Evolutionary conservation across 2,888 invertebrate genomes (phyloP).

Genomic region (Labia minor): DNA sequence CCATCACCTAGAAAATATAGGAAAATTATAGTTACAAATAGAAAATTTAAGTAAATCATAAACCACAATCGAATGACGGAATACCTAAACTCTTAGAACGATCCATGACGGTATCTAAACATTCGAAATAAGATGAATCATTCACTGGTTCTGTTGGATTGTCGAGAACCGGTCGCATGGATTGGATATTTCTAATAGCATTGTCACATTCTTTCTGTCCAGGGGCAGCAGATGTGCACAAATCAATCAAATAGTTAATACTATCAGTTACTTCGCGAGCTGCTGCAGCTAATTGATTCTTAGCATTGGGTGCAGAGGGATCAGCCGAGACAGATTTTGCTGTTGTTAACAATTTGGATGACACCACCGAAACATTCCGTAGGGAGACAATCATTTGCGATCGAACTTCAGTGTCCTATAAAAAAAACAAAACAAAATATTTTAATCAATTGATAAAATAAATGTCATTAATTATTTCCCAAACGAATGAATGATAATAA

Average conservation of each 20-base stretch:
- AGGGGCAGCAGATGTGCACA: constrained; percentile 80
- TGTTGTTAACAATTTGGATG: constrained; percentile 72
- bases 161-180: constrained; percentile 68
- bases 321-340: constrained; percentile 86
- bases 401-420: constrained; percentile 58
- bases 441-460: not conserved
- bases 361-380: constrained; percentile 76
- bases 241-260: constrained; percentile 80
- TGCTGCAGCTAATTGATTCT: constrained; percentile 77
- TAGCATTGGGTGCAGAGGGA: constrained; percentile 78
- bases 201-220: constrained; percentile 96
- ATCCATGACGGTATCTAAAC: constrained; percentile 79
- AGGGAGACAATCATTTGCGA: constrained; percentile 76
- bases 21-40: not conserved
- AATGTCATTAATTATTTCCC: not conserved
- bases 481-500: constrained; percentile 28
- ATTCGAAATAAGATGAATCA: constrained; percentile 85
- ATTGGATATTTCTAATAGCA: constrained; percentile 83
- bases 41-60: constrained; percentile 18
- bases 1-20: constrained; percentile 52
- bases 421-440: not conserved
- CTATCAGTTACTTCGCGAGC: constrained; percentile 85
- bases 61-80: constrained; percentile 17
- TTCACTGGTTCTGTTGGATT: constrained; percentile 80
- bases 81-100: constrained; percentile 67